Base-by-base conservation (phyloP, 2,113 vertebrate genomes). In the Megatriorchis doriae region DNA sequence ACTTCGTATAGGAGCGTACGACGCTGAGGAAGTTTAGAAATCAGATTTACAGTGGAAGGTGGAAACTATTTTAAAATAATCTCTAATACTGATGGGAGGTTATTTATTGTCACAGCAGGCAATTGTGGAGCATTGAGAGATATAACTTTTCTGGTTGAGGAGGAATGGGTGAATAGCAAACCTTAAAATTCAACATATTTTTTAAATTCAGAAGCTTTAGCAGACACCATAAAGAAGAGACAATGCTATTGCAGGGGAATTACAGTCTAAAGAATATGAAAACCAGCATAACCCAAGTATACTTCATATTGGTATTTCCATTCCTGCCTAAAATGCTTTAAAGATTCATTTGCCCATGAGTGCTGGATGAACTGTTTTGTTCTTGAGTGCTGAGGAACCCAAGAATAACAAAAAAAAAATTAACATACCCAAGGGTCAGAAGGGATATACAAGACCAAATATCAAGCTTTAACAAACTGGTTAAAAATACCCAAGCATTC, bases 191-290 rank as follows among this genome's bases (percentile, higher is more conserved):
- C 59, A 78, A 13, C 72, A 63, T 82, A n/a, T 63, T 96, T 95
- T 95, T 96, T 47, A 43, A 95, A 94, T 83, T 84, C 65, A 79
- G 96, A 95, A 90, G 50, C 88, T 93, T 93, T 70, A 66, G 25
- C 22, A 68, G 87, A 96, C 81, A 83, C 22, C 48, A 70, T 58
- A 55, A 68, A 65, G 43, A 93, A 84, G n/a, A 88, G 20, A 86
- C 38, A 92, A 59, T 45, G 16, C 32, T 86, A 26, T 7, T 92
- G 23, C n/a, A 88, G 66, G 29, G 66, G 45, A 94, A 73, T 75
- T 38, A 32, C 31, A 48, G 14, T 34, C 63, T 47, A 90, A 91
- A 93, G 66, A 81, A 40, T 52, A 75, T 21, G 15, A 87, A 91
- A 88, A 47, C 6, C n/a, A 84, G 65, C 40, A 47, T 38, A 72